Base-by-base conservation (phyloP, 2,888 invertebrate species). In the Hirtodrosophila alboralis region DNA sequence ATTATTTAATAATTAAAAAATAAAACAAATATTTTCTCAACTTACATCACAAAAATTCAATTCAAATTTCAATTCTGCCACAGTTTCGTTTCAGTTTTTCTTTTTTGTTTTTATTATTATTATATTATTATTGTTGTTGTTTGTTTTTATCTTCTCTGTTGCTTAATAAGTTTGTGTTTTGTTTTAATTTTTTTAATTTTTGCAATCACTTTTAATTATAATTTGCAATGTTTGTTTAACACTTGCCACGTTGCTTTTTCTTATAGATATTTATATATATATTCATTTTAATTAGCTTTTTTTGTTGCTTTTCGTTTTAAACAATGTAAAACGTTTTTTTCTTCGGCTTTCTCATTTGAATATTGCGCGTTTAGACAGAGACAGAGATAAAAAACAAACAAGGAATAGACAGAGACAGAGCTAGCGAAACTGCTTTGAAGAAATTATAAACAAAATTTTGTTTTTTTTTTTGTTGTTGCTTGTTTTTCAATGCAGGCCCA, bases 1-100 rank as follows among this genome's bases (percentile, higher is more conserved):
- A 37, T 47, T 47, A 37, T 9, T 43, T 65, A 58, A 37, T 26
- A 5, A 18, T 18, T 13, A 12, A 40, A 34, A 23, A 7, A 23
- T 23, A 4, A 6, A 23, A 23, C 2, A 37, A 37, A 27, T 5
- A 33, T 38, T 59, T 43, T 27, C 57, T 51, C 58, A 65, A 79
- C 83, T 86, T 83, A 83, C 80, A 86, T 86, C 72, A 84, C 85
- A 84, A 84, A 72, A 64, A 52, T 62, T 83, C 68, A 84, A 84
- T 77, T 76, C 68, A 63, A 75, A 63, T 77, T 54, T 72, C 56
- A 72, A 66, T 66, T 78, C 71, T 70, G 86, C 68, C 74, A 72
- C 79, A 69, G 68, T 79, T 85, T 75, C 67, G 73, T 54, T 60
- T 72, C 37, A 40, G 54, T 59, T 44, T 51, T 48, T 34, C 59